Evolutionary conservation across 1,140 invertebrate species (phyloP).

Genomic region (Drosophila sechellia): DNA sequence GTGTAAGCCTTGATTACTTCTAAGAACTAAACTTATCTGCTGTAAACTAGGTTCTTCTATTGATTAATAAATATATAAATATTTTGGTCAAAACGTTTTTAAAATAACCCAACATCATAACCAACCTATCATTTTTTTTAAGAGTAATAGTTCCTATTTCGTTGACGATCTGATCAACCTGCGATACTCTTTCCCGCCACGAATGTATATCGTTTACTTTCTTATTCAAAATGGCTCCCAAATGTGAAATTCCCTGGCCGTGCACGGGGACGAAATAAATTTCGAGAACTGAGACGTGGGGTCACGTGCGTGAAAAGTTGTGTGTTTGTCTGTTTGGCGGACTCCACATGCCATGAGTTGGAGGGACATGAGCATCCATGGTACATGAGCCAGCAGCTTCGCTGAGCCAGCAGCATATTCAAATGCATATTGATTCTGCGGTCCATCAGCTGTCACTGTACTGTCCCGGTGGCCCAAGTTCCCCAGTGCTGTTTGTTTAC

Average conservation of each 20-base stretch:
- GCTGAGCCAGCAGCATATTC: conserved; percentile 49
- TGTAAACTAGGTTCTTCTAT: no score
- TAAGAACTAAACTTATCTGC: no score
- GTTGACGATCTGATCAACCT: background rate
- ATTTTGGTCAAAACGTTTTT: no score
- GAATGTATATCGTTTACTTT: conserved; percentile 38
- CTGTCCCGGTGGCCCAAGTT: background rate
- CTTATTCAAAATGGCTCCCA: conserved; percentile 41
- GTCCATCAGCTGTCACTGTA: conserved; percentile 48
- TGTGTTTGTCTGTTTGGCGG: conserved; percentile 27
- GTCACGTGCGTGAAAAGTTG: conserved; percentile 67
- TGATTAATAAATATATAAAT: no score
- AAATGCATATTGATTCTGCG: conserved; percentile 82
- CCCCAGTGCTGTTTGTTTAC: conserved; percentile 53
- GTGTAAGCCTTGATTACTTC: background rate
- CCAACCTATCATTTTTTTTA: no score
- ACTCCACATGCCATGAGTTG: background rate
- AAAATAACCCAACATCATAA: no score
- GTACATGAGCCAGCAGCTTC: background rate
- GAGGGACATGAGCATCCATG: no score
- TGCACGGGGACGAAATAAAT: conserved; percentile 37
- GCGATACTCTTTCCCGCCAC: conserved; percentile 8
- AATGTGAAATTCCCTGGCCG: conserved; percentile 23
- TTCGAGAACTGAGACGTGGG: conserved; percentile 48
- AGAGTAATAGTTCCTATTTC: no score